These are phyloP conservation scores for Aplodontia rufa DNA, from an alignment of 2,113 vertebrate genomes.

Conservation along the genomic window DNA sequence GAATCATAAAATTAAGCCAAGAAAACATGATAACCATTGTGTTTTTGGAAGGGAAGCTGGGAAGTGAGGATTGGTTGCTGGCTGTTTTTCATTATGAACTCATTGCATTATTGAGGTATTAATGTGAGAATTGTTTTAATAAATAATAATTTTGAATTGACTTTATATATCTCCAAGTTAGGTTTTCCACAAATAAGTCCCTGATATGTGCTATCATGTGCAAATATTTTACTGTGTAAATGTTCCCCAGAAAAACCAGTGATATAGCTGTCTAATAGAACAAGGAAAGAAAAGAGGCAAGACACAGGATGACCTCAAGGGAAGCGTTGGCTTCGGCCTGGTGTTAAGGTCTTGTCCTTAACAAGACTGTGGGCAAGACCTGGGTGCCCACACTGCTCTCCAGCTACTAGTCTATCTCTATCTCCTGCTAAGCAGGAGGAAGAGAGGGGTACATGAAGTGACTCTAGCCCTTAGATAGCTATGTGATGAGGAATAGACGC, in stretches of 20 bases:
- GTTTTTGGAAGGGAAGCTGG: neutral
- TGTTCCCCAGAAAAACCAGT: neutral
- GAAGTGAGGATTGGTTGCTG: neutral
- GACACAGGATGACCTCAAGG: neutral
- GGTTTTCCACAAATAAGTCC: neutral
- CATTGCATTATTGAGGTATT: neutral
- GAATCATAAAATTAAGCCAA: neutral
- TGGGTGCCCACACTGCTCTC: neutral
- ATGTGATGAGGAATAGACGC: neutral
- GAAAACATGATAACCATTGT: neutral
- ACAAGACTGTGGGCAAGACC: too few species aligned
- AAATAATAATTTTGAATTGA: neutral
- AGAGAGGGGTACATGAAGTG: neutral
- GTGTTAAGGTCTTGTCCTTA: neutral
- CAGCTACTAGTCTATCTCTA: neutral
- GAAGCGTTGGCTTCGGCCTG: neutral
- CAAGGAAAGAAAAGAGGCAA: neutral
- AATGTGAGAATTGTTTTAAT: neutral
- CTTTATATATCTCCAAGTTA: neutral
- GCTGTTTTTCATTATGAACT: neutral
- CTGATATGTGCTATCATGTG: neutral
- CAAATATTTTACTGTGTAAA: neutral
- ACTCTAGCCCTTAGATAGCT: neutral
- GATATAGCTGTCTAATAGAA: neutral
- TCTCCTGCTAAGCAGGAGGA: neutral